Conservation (phyloP, 2,888 invertebrate genomes). For the Apantesis nais region DNA sequence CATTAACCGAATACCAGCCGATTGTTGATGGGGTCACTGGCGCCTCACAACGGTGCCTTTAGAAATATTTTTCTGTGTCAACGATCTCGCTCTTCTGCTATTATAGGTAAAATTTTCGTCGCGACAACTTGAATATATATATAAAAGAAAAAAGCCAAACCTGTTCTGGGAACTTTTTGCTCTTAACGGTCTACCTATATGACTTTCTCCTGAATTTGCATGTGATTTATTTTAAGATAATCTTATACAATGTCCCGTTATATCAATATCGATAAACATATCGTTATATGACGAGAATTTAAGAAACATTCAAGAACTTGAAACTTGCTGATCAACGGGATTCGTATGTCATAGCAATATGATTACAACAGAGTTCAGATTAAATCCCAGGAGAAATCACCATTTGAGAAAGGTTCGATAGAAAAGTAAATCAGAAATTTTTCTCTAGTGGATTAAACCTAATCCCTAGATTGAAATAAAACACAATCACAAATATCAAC, state of each 20-base stretch:
- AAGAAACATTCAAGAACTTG: not conserved
- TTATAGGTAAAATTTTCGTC: conserved; percentile 45
- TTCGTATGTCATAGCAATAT: not conserved
- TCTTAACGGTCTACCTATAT: conserved; percentile 32
- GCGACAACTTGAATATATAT: conserved; percentile 29
- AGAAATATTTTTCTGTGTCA: conserved; percentile 48
- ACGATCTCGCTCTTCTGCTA: conserved; percentile 46
- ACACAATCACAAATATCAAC: no score
- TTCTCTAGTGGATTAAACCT: not conserved
- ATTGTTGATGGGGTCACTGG: conserved; percentile 53
- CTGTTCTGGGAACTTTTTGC: conserved; percentile 42
- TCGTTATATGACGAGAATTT: not conserved
- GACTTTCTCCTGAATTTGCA: conserved; percentile 45
- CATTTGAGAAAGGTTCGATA: not conserved
- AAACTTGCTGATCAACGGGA: not conserved
- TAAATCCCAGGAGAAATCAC: not conserved
- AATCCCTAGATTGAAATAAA: not conserved
- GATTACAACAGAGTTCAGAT: not conserved
- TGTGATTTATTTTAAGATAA: conserved; percentile 27
- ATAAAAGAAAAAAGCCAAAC: conserved; percentile 29
- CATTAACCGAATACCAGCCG: conserved; percentile 60
- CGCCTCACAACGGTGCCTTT: conserved; percentile 66
- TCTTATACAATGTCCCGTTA: conserved; percentile 21
- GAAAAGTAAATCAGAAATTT: not conserved
- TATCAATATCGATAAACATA: conserved; percentile 1